phyloP scores from a whole-genome alignment of 2,113 vertebrate genomes.

The Girardinichthys multiradiatus region DNA sequence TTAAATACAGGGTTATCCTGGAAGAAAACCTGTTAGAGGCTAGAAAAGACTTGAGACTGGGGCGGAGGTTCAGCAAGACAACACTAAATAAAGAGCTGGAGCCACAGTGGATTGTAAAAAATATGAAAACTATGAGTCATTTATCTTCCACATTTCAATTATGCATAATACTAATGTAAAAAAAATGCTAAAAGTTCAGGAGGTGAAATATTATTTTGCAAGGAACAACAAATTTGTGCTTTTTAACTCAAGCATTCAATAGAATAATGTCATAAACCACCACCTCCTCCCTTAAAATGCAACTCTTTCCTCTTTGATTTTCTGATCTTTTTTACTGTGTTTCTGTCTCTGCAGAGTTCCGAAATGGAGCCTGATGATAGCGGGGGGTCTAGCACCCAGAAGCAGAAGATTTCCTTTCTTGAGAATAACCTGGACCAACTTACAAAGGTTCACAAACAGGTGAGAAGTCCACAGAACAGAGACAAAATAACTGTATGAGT shows the following conservation, averaged over 20 bases:
- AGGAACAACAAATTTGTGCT: background rate
- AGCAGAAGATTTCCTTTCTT: conserved; percentile 98
- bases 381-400: conserved; percentile 93
- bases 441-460: conserved; percentile 98
- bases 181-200: too few relatives aligned
- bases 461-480: conserved; percentile 50
- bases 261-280: background rate
- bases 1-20: too few relatives aligned
- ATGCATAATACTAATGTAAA: background rate
- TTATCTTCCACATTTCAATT: background rate
- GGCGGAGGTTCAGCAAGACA: too few relatives aligned
- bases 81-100: too few relatives aligned
- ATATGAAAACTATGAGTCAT: background rate
- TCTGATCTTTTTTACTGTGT: background rate
- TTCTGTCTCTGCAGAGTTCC: conserved; percentile 82
- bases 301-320: background rate
- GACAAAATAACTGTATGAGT: background rate
- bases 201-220: too few relatives aligned
- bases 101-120: background rate
- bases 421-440: conserved; percentile 97
- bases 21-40: too few relatives aligned
- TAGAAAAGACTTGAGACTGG: too few relatives aligned
- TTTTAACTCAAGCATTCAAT: background rate
- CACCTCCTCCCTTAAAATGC: background rate
- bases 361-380: conserved; percentile 93